phyloP scores from a whole-genome alignment of 2,113 vertebrate genomes.

The Xenopus laevis region DNA sequence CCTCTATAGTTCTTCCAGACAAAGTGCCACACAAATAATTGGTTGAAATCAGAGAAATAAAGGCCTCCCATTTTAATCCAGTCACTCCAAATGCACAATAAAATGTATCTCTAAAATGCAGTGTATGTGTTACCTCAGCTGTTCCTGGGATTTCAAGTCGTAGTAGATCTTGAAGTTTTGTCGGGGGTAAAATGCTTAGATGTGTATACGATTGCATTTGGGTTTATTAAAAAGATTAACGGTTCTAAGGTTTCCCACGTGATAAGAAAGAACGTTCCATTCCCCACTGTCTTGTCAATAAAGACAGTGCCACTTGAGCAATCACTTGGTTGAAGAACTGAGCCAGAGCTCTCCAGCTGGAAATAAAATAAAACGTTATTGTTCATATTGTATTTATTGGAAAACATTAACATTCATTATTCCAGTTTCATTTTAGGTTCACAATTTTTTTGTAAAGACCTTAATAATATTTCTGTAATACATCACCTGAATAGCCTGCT shows the following conservation, averaged over 20 bases:
- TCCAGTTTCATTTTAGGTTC: too few relatives aligned
- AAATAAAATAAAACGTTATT: not conserved
- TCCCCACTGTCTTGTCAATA: constrained; percentile 62
- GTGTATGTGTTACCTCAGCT: constrained; percentile 56
- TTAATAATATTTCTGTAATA: not conserved
- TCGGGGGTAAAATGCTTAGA: constrained; percentile 43
- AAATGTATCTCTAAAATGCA: too few relatives aligned
- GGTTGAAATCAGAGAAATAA: too few relatives aligned
- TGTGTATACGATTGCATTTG: constrained; percentile 55
- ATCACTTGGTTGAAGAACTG: not conserved
- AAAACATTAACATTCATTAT: too few relatives aligned
- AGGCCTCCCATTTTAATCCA: too few relatives aligned
- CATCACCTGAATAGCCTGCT: constrained; percentile 61
- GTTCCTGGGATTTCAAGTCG: constrained; percentile 54
- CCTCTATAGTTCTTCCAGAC: too few relatives aligned
- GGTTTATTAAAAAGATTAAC: constrained; percentile 52
- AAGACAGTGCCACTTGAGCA: constrained; percentile 58
- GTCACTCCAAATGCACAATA: too few relatives aligned
- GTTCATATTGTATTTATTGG: too few relatives aligned
- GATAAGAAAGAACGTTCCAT: constrained; percentile 60
- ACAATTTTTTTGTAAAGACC: too few relatives aligned
- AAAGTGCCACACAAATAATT: too few relatives aligned
- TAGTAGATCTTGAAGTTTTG: constrained; percentile 21
- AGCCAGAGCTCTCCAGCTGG: constrained; percentile 61
- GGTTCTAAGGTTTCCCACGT: constrained; percentile 50